These are phyloP conservation scores for Drosophila ambigua DNA, from an alignment of 1,140 invertebrate species.

Conservation along the genomic window DNA sequence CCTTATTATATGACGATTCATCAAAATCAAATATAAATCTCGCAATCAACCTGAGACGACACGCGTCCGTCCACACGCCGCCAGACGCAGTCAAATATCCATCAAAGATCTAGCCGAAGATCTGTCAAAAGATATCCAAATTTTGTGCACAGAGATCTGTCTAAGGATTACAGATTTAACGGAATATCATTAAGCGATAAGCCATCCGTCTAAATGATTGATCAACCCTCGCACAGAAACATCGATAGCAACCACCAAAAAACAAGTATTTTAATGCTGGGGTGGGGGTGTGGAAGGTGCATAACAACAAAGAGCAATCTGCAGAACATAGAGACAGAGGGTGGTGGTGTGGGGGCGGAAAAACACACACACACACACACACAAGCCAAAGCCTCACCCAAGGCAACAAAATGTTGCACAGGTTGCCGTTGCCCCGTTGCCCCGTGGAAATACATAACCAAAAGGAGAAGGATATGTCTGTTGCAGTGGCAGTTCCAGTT, in stretches of 20 bases:
- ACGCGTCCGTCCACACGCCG: too few species aligned
- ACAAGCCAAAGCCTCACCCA: conserved; percentile 66
- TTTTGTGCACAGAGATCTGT: too few species aligned
- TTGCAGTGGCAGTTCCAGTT: conserved; percentile 52
- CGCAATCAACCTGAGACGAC: too few species aligned
- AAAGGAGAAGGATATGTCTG: conserved; percentile 55
- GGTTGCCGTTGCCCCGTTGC: conserved; percentile 57
- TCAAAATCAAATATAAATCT: background rate
- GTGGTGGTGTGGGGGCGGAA: conserved; percentile 41
- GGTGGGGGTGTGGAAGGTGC: conserved; percentile 3
- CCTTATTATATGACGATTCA: background rate
- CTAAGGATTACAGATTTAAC: conserved; percentile 1
- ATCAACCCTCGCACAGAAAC: conserved; percentile 41
- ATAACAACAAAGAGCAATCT: conserved; percentile 74
- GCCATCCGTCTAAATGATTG: conserved; percentile 42
- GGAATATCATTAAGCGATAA: conserved; percentile 16
- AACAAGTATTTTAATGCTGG: conserved; percentile 37
- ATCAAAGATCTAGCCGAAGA: background rate
- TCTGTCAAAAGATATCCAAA: too few species aligned
- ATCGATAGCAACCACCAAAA: conserved; percentile 66
- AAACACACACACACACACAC: conserved; percentile 46
- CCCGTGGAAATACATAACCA: conserved; percentile 27
- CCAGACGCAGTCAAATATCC: conserved; percentile 2
- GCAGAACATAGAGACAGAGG: conserved; percentile 40
- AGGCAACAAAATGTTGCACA: conserved; percentile 69